phyloP scores from a whole-genome alignment of 2,113 vertebrate genomes.

The Odontophorus gujanensis region DNA sequence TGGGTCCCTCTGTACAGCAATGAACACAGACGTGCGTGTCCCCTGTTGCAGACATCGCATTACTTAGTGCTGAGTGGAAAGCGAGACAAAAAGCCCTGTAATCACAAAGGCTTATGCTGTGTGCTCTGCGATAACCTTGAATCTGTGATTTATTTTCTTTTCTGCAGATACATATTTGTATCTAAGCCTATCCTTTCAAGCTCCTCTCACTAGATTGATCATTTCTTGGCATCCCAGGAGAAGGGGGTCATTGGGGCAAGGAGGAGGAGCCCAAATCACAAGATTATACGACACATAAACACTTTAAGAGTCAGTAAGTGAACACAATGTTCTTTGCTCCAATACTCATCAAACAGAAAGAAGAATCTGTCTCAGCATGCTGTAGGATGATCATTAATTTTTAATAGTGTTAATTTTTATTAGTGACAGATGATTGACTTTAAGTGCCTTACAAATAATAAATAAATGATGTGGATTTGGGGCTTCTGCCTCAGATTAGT shows the following conservation, averaged over 20 bases:
- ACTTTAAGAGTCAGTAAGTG: slow-evolving; percentile 19
- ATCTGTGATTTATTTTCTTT: background rate
- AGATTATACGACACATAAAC: slow-evolving; percentile 12
- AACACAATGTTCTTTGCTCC: slow-evolving; percentile 48
- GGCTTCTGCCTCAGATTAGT: slow-evolving; percentile 59
- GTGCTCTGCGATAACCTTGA: background rate
- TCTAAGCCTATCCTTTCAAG: slow-evolving; percentile 25
- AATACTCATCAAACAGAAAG: slow-evolving; percentile 68
- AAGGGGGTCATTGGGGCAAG: slow-evolving; percentile 8
- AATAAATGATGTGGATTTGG: slow-evolving; percentile 68
- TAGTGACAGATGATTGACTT: slow-evolving; percentile 77
- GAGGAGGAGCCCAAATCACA: slow-evolving; percentile 1
- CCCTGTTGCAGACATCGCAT: background rate
- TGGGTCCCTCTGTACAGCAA: background rate
- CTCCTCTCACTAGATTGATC: background rate
- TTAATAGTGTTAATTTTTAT: slow-evolving; percentile 80
- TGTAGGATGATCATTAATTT: slow-evolving; percentile 73
- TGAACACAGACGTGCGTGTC: background rate
- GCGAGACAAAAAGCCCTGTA: background rate
- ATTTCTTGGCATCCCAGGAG: slow-evolving; percentile 36
- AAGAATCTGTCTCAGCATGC: slow-evolving; percentile 64
- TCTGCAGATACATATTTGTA: background rate
- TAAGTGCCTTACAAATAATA: slow-evolving; percentile 77
- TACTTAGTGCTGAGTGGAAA: background rate
- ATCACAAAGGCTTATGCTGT: background rate